phyloP scores from a whole-genome alignment of 2,888 invertebrate genomes.

The Nasonovia ribisnigri region DNA sequence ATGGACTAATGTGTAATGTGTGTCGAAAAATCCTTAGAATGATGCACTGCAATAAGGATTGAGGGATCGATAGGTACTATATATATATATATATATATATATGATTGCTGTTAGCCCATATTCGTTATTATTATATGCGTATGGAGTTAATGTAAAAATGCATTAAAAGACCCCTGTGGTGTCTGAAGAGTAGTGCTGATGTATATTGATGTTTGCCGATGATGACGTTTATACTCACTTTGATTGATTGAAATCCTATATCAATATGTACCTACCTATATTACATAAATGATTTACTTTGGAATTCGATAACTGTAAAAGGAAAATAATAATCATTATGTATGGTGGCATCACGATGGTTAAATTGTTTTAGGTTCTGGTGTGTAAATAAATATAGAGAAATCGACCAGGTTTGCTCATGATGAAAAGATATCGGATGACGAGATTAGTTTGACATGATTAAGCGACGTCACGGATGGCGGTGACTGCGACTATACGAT shows the following conservation, averaged over 20 bases:
- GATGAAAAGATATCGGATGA: constrained; percentile 27
- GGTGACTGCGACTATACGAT: not conserved
- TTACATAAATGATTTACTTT: constrained; percentile 46
- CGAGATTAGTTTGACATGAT: constrained; percentile 22
- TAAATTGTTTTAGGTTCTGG: constrained; percentile 24
- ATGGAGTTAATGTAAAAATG: constrained; percentile 1
- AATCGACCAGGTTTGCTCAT: constrained; percentile 18
- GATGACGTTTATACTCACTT: constrained; percentile 16
- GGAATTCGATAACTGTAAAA: constrained; percentile 48
- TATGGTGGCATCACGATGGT: not conserved
- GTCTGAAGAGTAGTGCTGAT: not conserved
- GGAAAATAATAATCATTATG: not conserved
- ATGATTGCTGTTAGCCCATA: not conserved
- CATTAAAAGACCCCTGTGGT: constrained; percentile 33
- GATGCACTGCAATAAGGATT: not conserved
- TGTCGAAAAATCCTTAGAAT: not conserved
- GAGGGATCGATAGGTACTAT: not conserved
- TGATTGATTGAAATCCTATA: constrained; percentile 38
- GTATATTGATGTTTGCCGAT: constrained; percentile 13
- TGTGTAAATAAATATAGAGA: constrained; percentile 28
- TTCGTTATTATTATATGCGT: not conserved
- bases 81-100: not conserved
- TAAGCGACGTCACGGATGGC: constrained; percentile 17
- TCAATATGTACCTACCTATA: not conserved
- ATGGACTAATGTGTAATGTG: not conserved